Base-by-base conservation (phyloP, 2,113 vertebrate genomes). In the Tretioscincus oriximinensis region DNA sequence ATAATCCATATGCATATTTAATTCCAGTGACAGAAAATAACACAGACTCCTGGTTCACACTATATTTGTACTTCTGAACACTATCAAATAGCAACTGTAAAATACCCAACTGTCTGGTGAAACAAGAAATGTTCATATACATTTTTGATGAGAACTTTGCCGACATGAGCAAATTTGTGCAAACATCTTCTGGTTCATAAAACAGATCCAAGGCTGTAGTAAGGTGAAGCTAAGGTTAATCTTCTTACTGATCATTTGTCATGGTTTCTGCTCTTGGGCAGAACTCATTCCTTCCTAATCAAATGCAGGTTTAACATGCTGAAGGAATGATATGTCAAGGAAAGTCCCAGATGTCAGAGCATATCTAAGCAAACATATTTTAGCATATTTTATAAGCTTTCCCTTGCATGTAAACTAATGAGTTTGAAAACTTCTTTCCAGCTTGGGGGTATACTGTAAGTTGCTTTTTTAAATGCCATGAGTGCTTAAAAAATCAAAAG, bases 71-170 rank as follows among this genome's bases (percentile, higher is more conserved):
- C 31, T 78, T 66, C 58, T 26, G 14, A 51, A 60, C 35, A 83
- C 63, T 8, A 78, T 20, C 31, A 60, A 67, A 78, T 61, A 73
- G 8, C 61, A 73, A 45, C 35, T 29, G 41, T 73, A 73, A 72
- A 78, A 67, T 51, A 29, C 9, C 20, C 28, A 66, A 14, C 61
- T 60, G 26, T 24, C 68, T 20, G 7, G 61, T 65, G 75, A 76
- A 21, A 78, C 31, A 67, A 66, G 63, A 78, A 73, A 83, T 60
- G 61, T 58, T 47, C 45, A 78, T 73, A 47, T 73, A 60, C 49
- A 73, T 73, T 73, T 83, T 54, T 78, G 45, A 73, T 83, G 26
- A 83, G 49, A 45, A 78, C 47, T 41, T 73, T 73, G 31, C 60
- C 14, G 8, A 72, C 9, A 28, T 22, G 47, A 54, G 54, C 12